Conservation (phyloP, 2,113 vertebrate genomes). For the Neogale vison region DNA sequence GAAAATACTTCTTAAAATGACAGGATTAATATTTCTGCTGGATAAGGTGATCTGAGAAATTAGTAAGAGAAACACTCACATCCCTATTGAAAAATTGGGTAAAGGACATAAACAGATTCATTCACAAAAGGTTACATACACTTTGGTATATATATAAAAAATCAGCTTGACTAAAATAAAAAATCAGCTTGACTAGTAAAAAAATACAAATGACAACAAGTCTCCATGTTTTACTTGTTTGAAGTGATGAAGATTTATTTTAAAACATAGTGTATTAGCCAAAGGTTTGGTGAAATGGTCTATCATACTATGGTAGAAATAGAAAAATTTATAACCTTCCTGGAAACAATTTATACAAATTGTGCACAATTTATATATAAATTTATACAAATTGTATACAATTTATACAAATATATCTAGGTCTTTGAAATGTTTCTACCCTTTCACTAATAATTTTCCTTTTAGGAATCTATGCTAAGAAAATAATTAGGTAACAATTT, state of each 20-base stretch:
- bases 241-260: conserved; percentile 16
- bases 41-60: not conserved
- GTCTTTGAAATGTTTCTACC: not conserved
- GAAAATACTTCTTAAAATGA: not conserved
- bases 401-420: not conserved
- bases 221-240: not conserved
- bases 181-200: not conserved
- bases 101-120: not conserved
- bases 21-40: not conserved
- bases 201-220: conserved; percentile 40
- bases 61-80: not conserved
- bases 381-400: not conserved
- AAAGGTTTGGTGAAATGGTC: not conserved
- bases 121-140: not conserved
- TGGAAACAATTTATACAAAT: conserved; percentile 10
- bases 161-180: not conserved
- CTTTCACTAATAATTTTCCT: conserved; percentile 38
- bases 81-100: not conserved
- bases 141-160: not conserved
- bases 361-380: not conserved
- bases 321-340: not conserved
- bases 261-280: not conserved
- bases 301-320: not conserved
- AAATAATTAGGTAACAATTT: conserved; percentile 54
- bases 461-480: conserved; percentile 26